A percentile compares a stretch with the other conserved stretches of the same genome.
Evolutionary conservation across 1,140 invertebrate species (phyloP).

Genomic region (Ostrea edulis): DNA sequence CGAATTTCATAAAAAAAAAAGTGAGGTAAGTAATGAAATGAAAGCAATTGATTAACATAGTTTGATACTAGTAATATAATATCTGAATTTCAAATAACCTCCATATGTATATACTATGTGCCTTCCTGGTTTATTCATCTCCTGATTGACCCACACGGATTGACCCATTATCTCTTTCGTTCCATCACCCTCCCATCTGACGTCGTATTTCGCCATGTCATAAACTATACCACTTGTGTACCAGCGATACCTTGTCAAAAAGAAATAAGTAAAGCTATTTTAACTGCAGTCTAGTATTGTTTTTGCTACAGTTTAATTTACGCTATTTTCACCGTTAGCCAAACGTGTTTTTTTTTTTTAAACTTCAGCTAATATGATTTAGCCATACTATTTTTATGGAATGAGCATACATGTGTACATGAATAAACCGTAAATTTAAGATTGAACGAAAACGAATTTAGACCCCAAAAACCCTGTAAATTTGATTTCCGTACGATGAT

Average conservation of each 20-base stretch:
- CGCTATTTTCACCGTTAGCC: too few species aligned
- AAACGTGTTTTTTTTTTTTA: too few species aligned
- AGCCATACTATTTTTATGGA: too few species aligned
- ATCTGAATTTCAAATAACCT: conserved; percentile 38
- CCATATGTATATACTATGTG: conserved; percentile 64
- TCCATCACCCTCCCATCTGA: conserved; percentile 67
- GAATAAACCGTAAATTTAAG: too few species aligned
- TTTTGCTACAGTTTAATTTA: too few species aligned
- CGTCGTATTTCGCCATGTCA: conserved; percentile 45
- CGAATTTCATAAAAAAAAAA: too few species aligned
- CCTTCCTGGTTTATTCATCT: conserved; percentile 50
- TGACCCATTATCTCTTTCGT: conserved; percentile 48
- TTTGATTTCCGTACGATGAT: conserved; percentile 49
- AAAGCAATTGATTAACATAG: too few species aligned
- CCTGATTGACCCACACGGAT: conserved; percentile 59
- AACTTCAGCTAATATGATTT: too few species aligned
- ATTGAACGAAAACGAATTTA: not conserved
- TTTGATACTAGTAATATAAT: not conserved
- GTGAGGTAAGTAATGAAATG: too few species aligned
- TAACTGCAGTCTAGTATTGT: too few species aligned
- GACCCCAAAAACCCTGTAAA: not conserved
- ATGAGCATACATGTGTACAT: too few species aligned
- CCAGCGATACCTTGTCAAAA: conserved; percentile 57
- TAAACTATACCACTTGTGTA: conserved; percentile 64
- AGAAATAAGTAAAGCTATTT: too few species aligned